Conservation (phyloP, 2,888 invertebrate species). For the Melanargia galathea region DNA sequence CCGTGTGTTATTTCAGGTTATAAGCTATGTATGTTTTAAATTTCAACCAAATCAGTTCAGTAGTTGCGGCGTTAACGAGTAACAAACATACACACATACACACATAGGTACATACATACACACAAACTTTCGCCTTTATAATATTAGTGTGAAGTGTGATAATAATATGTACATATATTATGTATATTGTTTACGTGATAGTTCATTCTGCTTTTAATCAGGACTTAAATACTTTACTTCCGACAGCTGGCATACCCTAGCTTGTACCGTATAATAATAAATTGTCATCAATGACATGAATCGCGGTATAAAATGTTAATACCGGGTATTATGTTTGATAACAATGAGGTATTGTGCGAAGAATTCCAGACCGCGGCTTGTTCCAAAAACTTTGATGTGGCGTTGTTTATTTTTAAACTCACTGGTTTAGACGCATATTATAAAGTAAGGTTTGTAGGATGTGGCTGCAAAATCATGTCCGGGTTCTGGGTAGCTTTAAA, state of each 20-base stretch:
- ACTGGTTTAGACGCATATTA: slow-evolving; percentile 52
- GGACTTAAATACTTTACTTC: not conserved
- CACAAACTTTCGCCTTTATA: too few relatives aligned
- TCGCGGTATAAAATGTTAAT: slow-evolving; percentile 78
- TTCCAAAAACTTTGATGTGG: slow-evolving; percentile 62
- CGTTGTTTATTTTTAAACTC: slow-evolving; percentile 58
- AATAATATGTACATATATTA: too few relatives aligned
- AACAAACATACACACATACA: too few relatives aligned
- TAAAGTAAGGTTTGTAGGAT: slow-evolving; percentile 25
- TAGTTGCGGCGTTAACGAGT: too few relatives aligned
- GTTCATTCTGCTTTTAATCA: not conserved
- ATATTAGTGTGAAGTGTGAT: too few relatives aligned
- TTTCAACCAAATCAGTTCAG: too few relatives aligned
- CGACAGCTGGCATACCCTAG: slow-evolving; percentile 11
- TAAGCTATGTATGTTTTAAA: too few relatives aligned
- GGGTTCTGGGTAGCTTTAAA: not conserved
- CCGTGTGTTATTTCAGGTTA: too few relatives aligned
- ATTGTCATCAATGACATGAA: slow-evolving; percentile 79
- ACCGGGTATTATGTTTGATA: slow-evolving; percentile 73
- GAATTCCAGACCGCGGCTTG: slow-evolving; percentile 61
- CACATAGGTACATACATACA: too few relatives aligned
- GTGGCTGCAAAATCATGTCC: slow-evolving; percentile 39
- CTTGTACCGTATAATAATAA: slow-evolving; percentile 60
- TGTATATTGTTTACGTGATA: too few relatives aligned
- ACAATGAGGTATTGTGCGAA: slow-evolving; percentile 77